phyloP scores from a whole-genome alignment of 2,888 invertebrate genomes.

The Stramonita haemastoma region DNA sequence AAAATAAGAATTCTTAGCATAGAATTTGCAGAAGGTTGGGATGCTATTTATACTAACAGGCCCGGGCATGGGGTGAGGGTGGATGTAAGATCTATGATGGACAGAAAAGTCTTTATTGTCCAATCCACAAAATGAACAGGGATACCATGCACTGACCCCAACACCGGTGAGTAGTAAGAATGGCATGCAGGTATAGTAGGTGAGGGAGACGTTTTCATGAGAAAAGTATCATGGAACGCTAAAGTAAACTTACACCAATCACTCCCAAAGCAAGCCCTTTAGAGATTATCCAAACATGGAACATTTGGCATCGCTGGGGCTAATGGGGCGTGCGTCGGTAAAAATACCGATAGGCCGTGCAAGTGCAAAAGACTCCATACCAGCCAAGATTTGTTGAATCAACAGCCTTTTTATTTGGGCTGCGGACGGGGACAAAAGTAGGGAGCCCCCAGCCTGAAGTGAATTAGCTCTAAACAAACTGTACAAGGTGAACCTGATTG shows the following conservation, averaged over 20 bases:
- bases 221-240: conserved; percentile 12
- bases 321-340: conserved; percentile 28
- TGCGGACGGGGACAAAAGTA: background rate
- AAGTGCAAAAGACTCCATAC: conserved; percentile 11
- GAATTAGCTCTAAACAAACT: conserved; percentile 36
- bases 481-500: background rate
- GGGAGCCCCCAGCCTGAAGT: background rate
- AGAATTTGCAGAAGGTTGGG: too few species aligned
- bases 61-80: background rate
- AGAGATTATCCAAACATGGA: conserved; percentile 30
- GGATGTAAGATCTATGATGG: background rate
- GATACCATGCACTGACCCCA: background rate
- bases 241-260: conserved; percentile 37
- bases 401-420: conserved; percentile 17
- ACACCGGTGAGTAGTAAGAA: conserved; percentile 15
- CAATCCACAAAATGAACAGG: background rate
- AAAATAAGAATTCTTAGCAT: too few species aligned
- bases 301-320: conserved; percentile 27
- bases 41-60: too few species aligned
- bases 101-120: background rate
- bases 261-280: conserved; percentile 18
- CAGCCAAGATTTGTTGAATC: conserved; percentile 34
- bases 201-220: conserved; percentile 7
- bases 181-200: background rate
- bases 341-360: conserved; percentile 30